Conservation (phyloP, 2,113 vertebrate species). For the Planiliza haematocheilus region DNA sequence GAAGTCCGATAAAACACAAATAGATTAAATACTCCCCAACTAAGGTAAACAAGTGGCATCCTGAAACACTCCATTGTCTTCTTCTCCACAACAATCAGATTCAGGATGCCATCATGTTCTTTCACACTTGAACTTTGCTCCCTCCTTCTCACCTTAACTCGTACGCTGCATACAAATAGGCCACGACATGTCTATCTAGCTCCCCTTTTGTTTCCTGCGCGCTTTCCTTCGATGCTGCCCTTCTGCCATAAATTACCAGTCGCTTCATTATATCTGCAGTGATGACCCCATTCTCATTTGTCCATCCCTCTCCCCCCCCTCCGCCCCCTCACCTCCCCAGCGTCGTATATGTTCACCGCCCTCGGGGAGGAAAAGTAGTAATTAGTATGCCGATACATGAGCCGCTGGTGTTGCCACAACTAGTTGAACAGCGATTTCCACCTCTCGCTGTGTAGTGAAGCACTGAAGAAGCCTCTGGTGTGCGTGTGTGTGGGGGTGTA, state of each 20-base stretch:
- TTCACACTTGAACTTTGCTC: slow-evolving; percentile 58
- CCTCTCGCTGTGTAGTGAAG: slow-evolving; percentile 32
- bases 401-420: slow-evolving; percentile 68
- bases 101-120: slow-evolving; percentile 8
- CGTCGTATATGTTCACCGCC: slow-evolving; percentile 49
- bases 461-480: slow-evolving; percentile 37
- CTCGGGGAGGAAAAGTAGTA: slow-evolving; percentile 57
- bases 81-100: slow-evolving; percentile 9
- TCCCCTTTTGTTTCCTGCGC: slow-evolving; percentile 11
- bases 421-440: slow-evolving; percentile 67
- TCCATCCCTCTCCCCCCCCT: slow-evolving; percentile 30
- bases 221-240: slow-evolving; percentile 25
- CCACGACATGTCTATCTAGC: slow-evolving; percentile 23
- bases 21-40: slow-evolving; percentile 17
- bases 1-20: slow-evolving; percentile 7
- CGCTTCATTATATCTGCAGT: slow-evolving; percentile 56
- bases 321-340: slow-evolving; percentile 33
- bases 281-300: slow-evolving; percentile 61
- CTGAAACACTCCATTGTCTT: slow-evolving; percentile 10
- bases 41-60: slow-evolving; percentile 48
- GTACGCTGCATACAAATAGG: slow-evolving; percentile 32
- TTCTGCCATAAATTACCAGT: slow-evolving; percentile 43
- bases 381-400: slow-evolving; percentile 75
- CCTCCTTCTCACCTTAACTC: slow-evolving; percentile 32
- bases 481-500: slow-evolving; percentile 4